A percentile compares a stretch with the other conserved stretches of the same genome.
Conservation (phyloP, 2,888 invertebrate genomes). For the Thyatira batis region DNA sequence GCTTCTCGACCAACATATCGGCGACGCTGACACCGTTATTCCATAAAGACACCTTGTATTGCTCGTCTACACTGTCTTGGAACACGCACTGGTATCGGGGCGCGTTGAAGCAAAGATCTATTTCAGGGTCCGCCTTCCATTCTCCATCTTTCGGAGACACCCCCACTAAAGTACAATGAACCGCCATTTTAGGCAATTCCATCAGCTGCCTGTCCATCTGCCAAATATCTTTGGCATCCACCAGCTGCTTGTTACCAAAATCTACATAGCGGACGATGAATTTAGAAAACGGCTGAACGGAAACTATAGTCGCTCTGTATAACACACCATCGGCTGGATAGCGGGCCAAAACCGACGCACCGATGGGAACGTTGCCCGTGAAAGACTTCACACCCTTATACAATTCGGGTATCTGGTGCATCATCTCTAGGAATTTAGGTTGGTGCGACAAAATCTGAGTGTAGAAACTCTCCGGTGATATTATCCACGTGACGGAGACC, state of each 20-base stretch:
- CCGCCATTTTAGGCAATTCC: conserved; percentile 86
- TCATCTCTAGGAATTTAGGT: conserved; percentile 84
- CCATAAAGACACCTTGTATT: conserved; percentile 75
- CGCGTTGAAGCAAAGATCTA: conserved; percentile 84
- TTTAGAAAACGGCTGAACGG: conserved; percentile 81
- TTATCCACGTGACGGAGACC: conserved; percentile 88
- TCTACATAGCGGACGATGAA: conserved; percentile 88
- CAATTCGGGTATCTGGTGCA: conserved; percentile 86
- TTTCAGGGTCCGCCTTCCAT: conserved; percentile 81
- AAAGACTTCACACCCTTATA: conserved; percentile 82
- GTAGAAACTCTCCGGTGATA: conserved; percentile 88
- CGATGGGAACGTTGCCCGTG: conserved; percentile 73
- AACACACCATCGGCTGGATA: conserved; percentile 87
- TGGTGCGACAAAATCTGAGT: conserved; percentile 80
- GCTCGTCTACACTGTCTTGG: conserved; percentile 69
- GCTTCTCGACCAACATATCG: conserved; percentile 72
- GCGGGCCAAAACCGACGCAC: conserved; percentile 85
- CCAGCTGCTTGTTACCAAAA: conserved; percentile 87
- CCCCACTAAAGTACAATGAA: conserved; percentile 85
- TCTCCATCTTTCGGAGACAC: conserved; percentile 81
- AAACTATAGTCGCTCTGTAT: conserved; percentile 86
- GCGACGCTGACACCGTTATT: conserved; percentile 73
- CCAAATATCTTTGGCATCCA: conserved; percentile 85
- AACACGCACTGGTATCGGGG: conserved; percentile 83
- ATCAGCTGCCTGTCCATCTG: conserved; percentile 85